A percentile compares a stretch with the other conserved stretches of the same genome.
phyloP scores from a whole-genome alignment of 2,888 invertebrate genomes.

The Limulus polyphemus region DNA sequence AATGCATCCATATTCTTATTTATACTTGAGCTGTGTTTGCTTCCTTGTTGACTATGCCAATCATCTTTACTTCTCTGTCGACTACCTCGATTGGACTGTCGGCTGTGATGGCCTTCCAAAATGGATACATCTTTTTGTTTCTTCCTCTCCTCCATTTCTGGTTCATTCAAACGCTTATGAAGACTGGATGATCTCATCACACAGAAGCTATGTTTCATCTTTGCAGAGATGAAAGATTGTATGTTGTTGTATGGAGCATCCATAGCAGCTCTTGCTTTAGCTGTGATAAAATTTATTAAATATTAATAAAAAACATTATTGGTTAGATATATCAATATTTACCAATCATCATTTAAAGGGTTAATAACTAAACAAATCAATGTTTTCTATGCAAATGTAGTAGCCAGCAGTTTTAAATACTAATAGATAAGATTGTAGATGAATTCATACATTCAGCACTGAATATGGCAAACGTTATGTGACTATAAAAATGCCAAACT shows the following conservation, averaged over 20 bases:
- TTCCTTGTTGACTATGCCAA: constrained; percentile 5
- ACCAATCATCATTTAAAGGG: too few relatives aligned
- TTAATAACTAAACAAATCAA: too few relatives aligned
- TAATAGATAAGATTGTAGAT: too few relatives aligned
- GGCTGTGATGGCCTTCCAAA: constrained; percentile 39
- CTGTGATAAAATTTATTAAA: constrained; percentile 9
- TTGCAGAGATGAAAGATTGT: constrained; percentile 73
- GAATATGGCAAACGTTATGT: too few relatives aligned
- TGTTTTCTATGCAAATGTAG: too few relatives aligned
- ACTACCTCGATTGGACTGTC: constrained; percentile 49
- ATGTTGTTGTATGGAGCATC: constrained; percentile 85
- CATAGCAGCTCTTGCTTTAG: constrained; percentile 76
- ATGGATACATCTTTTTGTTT: constrained; percentile 13
- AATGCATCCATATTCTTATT: too few relatives aligned
- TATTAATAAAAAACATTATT: too few relatives aligned
- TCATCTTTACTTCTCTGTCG: constrained; percentile 26
- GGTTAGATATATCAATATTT: too few relatives aligned
- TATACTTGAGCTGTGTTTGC: background rate
- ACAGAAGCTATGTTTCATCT: constrained; percentile 89
- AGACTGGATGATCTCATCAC: constrained; percentile 78
- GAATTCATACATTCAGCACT: too few relatives aligned
- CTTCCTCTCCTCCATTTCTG: constrained; percentile 24
- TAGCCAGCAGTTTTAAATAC: too few relatives aligned
- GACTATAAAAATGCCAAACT: too few relatives aligned
- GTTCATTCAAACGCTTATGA: constrained; percentile 53